Evolutionary conservation across 1,140 invertebrate species (phyloP), one percentile per base, ranked within the genome.

Genomic region (Drosophila rufa): DNA sequence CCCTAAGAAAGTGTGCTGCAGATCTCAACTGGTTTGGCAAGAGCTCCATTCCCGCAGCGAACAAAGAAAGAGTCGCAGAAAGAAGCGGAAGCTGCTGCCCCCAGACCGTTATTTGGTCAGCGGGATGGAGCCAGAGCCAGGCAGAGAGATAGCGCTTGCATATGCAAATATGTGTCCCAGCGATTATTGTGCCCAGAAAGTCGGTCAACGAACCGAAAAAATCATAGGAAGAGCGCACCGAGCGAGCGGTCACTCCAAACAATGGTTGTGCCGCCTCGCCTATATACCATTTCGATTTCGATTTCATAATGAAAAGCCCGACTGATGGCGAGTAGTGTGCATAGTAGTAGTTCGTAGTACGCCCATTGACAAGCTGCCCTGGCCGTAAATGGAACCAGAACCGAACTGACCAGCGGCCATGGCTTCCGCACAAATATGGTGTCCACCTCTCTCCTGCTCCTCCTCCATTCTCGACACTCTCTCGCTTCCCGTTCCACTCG

Each of bases 171-270:
- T 75, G 12, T 64, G 43, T 30, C 46, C 22, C 15, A 51, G 55
- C 27, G 40, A 64, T 57, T 75, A 75, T 70, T 71, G 46, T 17
- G 38, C 33, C 33, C 75, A 36, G 27, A 87, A 86, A 79, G 59
- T 86, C 84, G 84, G 84, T 83, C 83, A 83, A 87, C 83, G 82
- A 87, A 83, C 84, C 53, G 73, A 70, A 69, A 25, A 25, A 80
- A 30, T 6, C 19, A 30, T 27, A 27, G 40, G 30, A 68, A 67
- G 62, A 67, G 48, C 9, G 27, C 6, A 19, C 30, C 36, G 30
- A 19, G 50, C 50, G 30, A 36, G 43, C 25, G 43, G 22, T 30
- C 60, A 53, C 50, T 36, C 46, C 19, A 19, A 45, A 53, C 62
- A 67, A 53, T 69, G 27, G 25, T 12, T 11, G 19, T 25, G 19